phyloP scores from a whole-genome alignment of 2,888 invertebrate species.

The Melinaea menophilus region DNA sequence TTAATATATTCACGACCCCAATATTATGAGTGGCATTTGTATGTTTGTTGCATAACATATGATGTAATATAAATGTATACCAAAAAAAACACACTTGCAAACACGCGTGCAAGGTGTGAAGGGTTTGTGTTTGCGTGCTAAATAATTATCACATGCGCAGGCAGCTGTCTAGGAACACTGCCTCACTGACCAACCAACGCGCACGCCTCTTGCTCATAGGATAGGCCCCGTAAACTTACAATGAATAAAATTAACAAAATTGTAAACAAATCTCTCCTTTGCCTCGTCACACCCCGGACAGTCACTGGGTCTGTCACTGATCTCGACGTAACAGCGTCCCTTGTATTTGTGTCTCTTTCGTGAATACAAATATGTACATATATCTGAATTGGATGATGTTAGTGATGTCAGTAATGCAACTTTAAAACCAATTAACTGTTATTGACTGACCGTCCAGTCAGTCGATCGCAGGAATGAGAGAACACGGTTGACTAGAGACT shows the following conservation, averaged over 20 bases:
- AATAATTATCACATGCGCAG: constrained; percentile 68
- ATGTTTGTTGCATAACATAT: background rate
- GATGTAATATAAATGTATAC: background rate
- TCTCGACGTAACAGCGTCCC: constrained; percentile 19
- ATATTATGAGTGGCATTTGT: background rate
- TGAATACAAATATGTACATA: background rate
- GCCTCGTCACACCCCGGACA: constrained; percentile 73
- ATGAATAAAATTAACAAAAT: constrained; percentile 47
- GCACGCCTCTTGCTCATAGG: constrained; percentile 56
- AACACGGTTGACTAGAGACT: constrained; percentile 62
- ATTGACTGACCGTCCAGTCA: constrained; percentile 59
- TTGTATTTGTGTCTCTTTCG: no score
- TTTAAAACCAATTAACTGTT: constrained; percentile 37
- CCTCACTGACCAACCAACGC: constrained; percentile 60
- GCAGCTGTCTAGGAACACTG: constrained; percentile 66
- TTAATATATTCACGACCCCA: constrained; percentile 1
- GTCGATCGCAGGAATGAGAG: constrained; percentile 39
- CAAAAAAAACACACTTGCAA: background rate
- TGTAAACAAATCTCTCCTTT: constrained; percentile 65
- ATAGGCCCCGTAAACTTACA: constrained; percentile 64
- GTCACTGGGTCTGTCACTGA: constrained; percentile 61
- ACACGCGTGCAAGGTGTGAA: constrained; percentile 69
- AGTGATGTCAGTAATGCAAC: constrained; percentile 4
- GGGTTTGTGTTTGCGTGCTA: constrained; percentile 61
- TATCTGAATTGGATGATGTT: background rate